Percentiles rank a stretch among this genome's conserved stretches.
Evolutionary conservation across 2,797 vertebrate species (phyloP).

Genomic region (Furcifer pardalis): DNA sequence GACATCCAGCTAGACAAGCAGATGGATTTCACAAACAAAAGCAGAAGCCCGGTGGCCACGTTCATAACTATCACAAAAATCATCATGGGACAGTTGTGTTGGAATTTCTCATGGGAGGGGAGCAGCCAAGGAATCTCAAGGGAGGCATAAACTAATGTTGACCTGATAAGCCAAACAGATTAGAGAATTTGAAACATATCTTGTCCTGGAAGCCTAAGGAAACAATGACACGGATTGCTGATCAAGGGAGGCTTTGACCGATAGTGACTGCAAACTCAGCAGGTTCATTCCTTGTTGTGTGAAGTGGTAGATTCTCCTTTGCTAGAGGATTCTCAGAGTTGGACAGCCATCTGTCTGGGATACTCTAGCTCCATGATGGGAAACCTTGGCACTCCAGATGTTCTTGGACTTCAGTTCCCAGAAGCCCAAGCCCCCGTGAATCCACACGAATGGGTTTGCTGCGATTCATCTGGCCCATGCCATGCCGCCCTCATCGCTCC

Average conservation of each 20-base stretch:
- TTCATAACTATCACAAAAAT: neutral
- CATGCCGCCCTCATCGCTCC: too few relatives aligned
- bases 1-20: neutral
- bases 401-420: too few relatives aligned
- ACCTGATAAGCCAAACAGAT: neutral
- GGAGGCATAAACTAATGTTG: neutral
- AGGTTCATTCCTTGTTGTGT: neutral
- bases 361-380: too few relatives aligned
- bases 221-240: neutral
- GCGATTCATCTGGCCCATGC: too few relatives aligned
- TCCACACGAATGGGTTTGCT: too few relatives aligned
- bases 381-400: too few relatives aligned
- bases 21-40: neutral
- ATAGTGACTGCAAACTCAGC: too few relatives aligned
- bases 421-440: too few relatives aligned
- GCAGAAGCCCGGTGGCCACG: neutral
- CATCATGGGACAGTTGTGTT: too few relatives aligned
- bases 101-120: neutral
- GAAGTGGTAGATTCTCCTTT: too few relatives aligned
- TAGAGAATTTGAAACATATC: neutral
- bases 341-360: too few relatives aligned
- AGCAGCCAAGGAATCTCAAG: neutral
- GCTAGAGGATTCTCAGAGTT: too few relatives aligned
- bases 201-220: neutral
- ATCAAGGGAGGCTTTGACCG: neutral